These are phyloP conservation scores for Drosophila mercatorum DNA, from an alignment of 2,888 invertebrate species.

Conservation along the genomic window DNA sequence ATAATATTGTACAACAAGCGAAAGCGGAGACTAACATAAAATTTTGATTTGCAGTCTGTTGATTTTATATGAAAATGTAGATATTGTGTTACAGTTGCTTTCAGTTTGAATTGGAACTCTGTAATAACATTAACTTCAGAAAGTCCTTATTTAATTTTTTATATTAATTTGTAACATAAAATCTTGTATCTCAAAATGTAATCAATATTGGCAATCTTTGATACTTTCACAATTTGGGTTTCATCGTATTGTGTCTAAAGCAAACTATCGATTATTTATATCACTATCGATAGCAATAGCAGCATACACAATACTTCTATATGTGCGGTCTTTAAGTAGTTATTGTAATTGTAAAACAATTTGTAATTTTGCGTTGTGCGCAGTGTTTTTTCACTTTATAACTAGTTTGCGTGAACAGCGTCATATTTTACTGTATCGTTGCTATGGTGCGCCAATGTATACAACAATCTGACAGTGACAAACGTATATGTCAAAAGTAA, in stretches of 20 bases:
- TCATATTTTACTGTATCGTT: conserved; percentile 8
- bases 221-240: no score
- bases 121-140: background rate
- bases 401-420: background rate
- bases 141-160: background rate
- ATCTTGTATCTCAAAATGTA: background rate
- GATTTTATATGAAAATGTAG: no score
- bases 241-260: background rate
- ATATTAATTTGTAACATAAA: no score
- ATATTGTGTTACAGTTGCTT: background rate
- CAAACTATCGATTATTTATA: background rate
- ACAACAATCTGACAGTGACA: conserved; percentile 4
- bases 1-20: background rate
- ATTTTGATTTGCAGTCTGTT: no score
- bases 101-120: background rate
- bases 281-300: conserved; percentile 11
- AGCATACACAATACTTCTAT: conserved; percentile 23
- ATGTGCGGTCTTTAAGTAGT: conserved; percentile 8
- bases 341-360: conserved; percentile 9
- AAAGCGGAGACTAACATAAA: background rate
- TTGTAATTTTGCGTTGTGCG: background rate
- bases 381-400: background rate
- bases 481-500: conserved; percentile 7
- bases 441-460: conserved; percentile 16
- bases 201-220: background rate